phyloP scores from a whole-genome alignment of 1,140 invertebrate genomes.

The Nylanderia fulva region DNA sequence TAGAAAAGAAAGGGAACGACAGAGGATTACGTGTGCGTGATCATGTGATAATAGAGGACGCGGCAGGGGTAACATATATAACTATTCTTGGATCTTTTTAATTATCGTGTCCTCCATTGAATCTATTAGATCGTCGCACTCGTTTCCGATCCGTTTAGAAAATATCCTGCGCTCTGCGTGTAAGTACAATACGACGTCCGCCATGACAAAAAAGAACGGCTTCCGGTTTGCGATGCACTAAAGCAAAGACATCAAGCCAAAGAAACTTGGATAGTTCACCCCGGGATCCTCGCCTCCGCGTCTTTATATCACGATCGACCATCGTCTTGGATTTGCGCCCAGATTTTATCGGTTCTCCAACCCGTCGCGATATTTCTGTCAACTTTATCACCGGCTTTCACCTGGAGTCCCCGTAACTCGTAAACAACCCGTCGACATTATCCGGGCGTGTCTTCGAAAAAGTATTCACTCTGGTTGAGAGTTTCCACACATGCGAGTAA shows the following conservation, averaged over 20 bases:
- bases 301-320: constrained; percentile 45
- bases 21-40: constrained; percentile 13
- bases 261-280: constrained; percentile 33
- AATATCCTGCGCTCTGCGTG: neutral
- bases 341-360: constrained; percentile 49
- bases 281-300: neutral
- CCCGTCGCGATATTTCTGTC: constrained; percentile 55
- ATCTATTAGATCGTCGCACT: constrained; percentile 16
- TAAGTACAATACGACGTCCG: constrained; percentile 9
- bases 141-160: neutral
- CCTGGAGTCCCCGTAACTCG: constrained; percentile 53
- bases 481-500: neutral
- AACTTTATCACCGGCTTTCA: constrained; percentile 53
- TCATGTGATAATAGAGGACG: neutral
- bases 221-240: constrained; percentile 24
- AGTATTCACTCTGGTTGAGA: constrained; percentile 45
- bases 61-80: neutral
- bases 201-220: neutral
- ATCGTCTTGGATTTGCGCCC: constrained; percentile 54
- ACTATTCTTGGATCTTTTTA: neutral
- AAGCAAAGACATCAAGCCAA: constrained; percentile 5
- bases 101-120: constrained; percentile 6
- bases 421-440: constrained; percentile 54
- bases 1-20: neutral
- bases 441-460: constrained; percentile 45